phyloP scores from a whole-genome alignment of 2,888 invertebrate species.

The Lamellibrachia columna region DNA sequence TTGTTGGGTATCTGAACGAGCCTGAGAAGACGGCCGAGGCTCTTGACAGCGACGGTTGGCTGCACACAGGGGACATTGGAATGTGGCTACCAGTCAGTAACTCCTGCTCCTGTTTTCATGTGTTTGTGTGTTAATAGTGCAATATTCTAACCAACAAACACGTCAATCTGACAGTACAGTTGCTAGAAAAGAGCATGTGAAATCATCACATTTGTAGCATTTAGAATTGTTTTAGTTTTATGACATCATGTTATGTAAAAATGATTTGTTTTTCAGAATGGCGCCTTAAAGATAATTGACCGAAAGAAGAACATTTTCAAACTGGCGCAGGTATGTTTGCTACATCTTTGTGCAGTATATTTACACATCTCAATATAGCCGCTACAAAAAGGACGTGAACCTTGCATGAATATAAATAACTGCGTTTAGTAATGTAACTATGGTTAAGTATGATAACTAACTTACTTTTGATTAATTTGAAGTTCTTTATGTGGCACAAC shows the following conservation, averaged over 20 bases:
- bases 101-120: not conserved
- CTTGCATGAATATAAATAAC: too few relatives aligned
- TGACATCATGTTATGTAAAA: not conserved
- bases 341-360: not conserved
- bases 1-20: slow-evolving; percentile 93
- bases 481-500: too few relatives aligned
- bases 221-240: not conserved
- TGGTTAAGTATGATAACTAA: too few relatives aligned
- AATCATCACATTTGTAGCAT: not conserved
- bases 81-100: slow-evolving; percentile 90
- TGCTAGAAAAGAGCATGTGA: not conserved
- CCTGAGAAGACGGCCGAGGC: slow-evolving; percentile 89
- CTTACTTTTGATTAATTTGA: too few relatives aligned
- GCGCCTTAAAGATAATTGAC: slow-evolving; percentile 94
- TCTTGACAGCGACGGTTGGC: slow-evolving; percentile 69
- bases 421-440: too few relatives aligned
- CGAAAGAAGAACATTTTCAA: slow-evolving; percentile 98
- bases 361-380: not conserved
- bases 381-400: not conserved
- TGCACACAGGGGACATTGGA: slow-evolving; percentile 95
- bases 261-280: slow-evolving; percentile 71
- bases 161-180: not conserved
- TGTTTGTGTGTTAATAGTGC: too few relatives aligned
- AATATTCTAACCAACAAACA: too few relatives aligned
- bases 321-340: slow-evolving; percentile 72